Conservation (phyloP, 2,888 invertebrate genomes). For the Zootermopsis nevadensis region DNA sequence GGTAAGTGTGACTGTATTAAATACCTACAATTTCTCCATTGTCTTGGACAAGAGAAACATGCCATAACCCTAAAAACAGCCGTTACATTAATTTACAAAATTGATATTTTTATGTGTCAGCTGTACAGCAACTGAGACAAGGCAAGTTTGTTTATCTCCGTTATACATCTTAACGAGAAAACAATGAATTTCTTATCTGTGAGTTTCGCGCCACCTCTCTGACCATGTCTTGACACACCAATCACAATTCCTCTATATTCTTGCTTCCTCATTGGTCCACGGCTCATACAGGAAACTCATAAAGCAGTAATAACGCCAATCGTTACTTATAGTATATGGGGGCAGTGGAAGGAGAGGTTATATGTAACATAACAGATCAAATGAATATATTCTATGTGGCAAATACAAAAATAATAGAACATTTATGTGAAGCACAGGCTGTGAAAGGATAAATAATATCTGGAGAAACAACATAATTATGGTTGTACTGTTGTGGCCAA, state of each 20-base stretch:
- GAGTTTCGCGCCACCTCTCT: background rate
- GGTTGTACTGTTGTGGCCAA: no score
- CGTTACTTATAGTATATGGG: background rate
- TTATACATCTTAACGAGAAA: background rate
- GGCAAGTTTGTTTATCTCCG: background rate
- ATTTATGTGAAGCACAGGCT: background rate
- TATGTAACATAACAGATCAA: background rate
- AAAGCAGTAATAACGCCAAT: background rate
- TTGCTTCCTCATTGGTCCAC: background rate
- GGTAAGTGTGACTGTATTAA: no score
- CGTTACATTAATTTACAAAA: no score
- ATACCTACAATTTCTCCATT: no score
- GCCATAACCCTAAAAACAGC: no score
- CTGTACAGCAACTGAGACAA: background rate
- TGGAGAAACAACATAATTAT: background rate
- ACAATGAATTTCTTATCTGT: constrained; percentile 4
- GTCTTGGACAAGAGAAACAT: no score
- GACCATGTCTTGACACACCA: no score
- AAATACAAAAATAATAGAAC: background rate
- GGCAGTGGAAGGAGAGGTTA: background rate
- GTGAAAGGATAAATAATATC: background rate
- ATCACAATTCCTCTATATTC: background rate
- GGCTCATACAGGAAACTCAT: background rate
- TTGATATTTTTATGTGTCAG: background rate
- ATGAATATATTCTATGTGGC: background rate